These are phyloP conservation scores for Drosophila rubida DNA, from an alignment of 2,888 invertebrate species.

Conservation along the genomic window DNA sequence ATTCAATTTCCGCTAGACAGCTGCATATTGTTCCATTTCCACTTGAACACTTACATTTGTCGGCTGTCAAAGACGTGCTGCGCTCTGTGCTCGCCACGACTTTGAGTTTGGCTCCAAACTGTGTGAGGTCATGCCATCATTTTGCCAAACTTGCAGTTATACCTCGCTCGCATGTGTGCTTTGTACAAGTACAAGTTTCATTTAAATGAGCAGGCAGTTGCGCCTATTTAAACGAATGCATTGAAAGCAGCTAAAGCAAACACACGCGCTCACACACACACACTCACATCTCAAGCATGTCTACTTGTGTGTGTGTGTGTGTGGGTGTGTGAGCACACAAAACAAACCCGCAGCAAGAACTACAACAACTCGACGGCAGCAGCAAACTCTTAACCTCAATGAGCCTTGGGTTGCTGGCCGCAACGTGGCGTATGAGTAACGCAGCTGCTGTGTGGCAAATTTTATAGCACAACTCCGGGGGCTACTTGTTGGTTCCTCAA, in stretches of 20 bases:
- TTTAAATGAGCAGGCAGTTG: constrained; percentile 62
- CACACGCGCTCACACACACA: constrained; percentile 16
- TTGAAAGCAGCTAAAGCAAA: constrained; percentile 38
- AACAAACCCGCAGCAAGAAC: constrained; percentile 44
- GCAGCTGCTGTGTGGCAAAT: constrained; percentile 37
- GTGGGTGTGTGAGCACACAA: constrained; percentile 29
- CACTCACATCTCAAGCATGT: neutral
- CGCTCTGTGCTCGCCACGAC: neutral
- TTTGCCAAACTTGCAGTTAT: constrained; percentile 9
- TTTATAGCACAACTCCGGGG: constrained; percentile 68
- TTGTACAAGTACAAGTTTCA: constrained; percentile 25
- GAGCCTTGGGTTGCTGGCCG: constrained; percentile 42
- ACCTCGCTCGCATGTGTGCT: constrained; percentile 16
- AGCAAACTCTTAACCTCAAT: constrained; percentile 74
- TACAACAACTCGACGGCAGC: constrained; percentile 28
- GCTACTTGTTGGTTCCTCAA: constrained; percentile 73
- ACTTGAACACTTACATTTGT: constrained; percentile 67
- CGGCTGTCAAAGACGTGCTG: constrained; percentile 50
- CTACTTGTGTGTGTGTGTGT: neutral
- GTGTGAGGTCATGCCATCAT: neutral
- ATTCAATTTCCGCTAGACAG: constrained; percentile 68
- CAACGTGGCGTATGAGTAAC: constrained; percentile 74
- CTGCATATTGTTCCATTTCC: constrained; percentile 58
- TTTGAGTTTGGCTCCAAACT: neutral
- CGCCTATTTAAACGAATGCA: constrained; percentile 45